Conservation (phyloP, 2,888 invertebrate genomes). For the Seladonia tumulorum region DNA sequence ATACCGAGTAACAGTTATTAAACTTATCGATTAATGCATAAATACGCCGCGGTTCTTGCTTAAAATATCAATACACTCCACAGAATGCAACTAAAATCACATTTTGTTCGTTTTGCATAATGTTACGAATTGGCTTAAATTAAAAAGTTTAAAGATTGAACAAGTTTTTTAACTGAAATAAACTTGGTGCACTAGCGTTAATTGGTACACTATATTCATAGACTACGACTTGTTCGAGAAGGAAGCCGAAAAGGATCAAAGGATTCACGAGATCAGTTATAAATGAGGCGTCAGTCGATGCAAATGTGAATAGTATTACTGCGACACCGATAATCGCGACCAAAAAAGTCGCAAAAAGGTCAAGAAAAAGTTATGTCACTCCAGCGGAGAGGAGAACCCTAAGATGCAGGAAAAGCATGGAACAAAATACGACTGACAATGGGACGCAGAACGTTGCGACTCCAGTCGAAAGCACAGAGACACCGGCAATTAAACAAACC, state of each 20-base stretch:
- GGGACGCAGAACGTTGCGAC: fast-evolving
- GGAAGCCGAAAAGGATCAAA: not conserved
- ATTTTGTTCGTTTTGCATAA: no score
- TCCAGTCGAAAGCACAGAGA: not conserved
- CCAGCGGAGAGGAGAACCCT: not conserved
- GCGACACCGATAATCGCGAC: not conserved
- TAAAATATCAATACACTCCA: no score
- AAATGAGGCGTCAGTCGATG: fast-evolving
- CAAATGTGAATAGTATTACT: not conserved
- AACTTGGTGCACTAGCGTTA: not conserved
- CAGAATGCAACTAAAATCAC: no score
- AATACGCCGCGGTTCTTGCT: no score
- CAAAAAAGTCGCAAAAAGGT: not conserved
- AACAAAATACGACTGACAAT: not conserved
- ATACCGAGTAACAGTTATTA: not conserved
- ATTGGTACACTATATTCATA: not conserved
- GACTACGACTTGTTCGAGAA: fast-evolving
- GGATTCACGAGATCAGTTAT: not conserved
- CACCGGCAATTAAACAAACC: no score
- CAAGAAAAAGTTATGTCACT: not conserved
- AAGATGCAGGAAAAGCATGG: fast-evolving
- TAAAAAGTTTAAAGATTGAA: not conserved
- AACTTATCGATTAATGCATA: not conserved
- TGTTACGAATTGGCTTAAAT: no score
- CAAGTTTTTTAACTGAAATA: not conserved